Conservation (phyloP, 1,140 invertebrate species). For the Drosophila lini region DNA sequence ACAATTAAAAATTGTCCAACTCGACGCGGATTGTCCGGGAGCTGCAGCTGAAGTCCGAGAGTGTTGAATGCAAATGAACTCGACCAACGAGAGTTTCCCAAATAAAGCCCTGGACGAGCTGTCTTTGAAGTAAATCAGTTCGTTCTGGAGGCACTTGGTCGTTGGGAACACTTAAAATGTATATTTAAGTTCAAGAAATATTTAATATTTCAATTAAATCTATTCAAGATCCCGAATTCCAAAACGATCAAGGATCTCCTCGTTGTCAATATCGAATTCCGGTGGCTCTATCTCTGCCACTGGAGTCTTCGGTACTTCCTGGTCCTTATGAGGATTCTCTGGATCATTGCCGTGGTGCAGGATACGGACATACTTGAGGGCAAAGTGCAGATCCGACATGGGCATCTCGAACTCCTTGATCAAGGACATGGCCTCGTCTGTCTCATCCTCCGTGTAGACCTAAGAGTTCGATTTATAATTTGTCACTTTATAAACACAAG, state of each 20-base stretch:
- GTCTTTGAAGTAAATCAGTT: conserved; percentile 3
- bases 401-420: conserved; percentile 47
- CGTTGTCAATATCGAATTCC: background rate
- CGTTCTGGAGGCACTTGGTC: background rate
- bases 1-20: conserved; percentile 76
- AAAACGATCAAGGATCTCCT: background rate
- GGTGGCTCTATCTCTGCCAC: conserved; percentile 16
- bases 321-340: background rate
- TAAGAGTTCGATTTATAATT: background rate
- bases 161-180: background rate
- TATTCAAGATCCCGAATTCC: background rate
- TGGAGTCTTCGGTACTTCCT: background rate
- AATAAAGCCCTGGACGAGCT: background rate
- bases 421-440: conserved; percentile 38
- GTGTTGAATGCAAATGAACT: conserved; percentile 35
- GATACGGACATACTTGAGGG: conserved; percentile 56
- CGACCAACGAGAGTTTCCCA: background rate
- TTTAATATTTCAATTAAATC: background rate
- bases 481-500: too few species aligned
- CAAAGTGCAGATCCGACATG: conserved; percentile 55
- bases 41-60: conserved; percentile 4
- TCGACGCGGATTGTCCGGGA: conserved; percentile 29
- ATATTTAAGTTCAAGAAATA: background rate
- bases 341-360: conserved; percentile 8
- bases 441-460: conserved; percentile 47